Evolutionary conservation across 2,888 invertebrate genomes (phyloP).

Genomic region (Eutolmus rufibarbis): DNA sequence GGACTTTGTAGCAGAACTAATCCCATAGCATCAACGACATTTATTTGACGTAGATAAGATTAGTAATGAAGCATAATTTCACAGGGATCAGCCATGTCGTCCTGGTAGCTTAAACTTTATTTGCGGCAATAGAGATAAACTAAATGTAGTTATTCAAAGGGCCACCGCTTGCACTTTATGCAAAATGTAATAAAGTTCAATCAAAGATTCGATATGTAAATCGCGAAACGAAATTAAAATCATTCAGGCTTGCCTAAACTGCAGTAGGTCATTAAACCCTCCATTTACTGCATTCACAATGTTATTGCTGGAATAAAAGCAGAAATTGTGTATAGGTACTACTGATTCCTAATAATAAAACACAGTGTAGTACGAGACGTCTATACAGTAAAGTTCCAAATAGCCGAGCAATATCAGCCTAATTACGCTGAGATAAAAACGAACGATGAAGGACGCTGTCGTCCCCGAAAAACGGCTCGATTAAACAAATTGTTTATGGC

Average conservation of each 20-base stretch:
- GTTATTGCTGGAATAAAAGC: background rate
- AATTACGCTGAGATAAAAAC: background rate
- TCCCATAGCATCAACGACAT: background rate
- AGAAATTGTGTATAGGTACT: background rate
- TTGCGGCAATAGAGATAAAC: background rate
- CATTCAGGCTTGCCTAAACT: background rate
- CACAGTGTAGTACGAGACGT: background rate
- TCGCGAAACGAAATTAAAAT: background rate
- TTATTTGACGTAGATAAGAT: background rate
- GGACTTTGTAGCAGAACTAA: background rate
- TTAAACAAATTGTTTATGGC: conserved; percentile 13
- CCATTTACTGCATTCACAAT: background rate
- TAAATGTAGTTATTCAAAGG: background rate
- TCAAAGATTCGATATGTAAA: background rate
- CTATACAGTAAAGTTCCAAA: background rate
- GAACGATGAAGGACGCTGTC: background rate
- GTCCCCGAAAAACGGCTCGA: background rate
- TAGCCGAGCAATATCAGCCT: background rate
- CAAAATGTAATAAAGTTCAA: background rate
- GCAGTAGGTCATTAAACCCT: background rate
- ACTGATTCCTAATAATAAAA: background rate
- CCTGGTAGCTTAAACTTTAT: background rate
- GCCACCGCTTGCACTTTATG: background rate
- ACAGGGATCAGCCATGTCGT: background rate
- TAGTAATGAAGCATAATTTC: background rate